Percentiles rank a stretch among this genome's conserved stretches.
phyloP scores from a whole-genome alignment of 2,113 vertebrate genomes.

The Gopherus flavomarginatus region DNA sequence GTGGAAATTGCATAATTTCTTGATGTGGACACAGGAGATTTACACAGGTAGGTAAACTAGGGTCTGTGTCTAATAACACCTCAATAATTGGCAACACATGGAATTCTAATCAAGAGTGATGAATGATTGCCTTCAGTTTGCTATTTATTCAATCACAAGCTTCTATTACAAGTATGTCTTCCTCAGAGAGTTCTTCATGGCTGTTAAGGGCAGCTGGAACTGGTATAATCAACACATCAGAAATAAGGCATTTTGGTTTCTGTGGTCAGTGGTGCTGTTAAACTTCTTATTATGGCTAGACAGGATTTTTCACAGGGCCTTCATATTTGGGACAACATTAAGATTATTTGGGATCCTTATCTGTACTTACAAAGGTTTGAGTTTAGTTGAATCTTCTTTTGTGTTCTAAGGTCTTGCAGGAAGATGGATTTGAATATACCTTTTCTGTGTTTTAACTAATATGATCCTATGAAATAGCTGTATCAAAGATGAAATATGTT shows the following conservation, averaged over 20 bases:
- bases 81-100: neutral
- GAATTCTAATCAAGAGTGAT: neutral
- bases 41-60: neutral
- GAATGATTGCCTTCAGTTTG: neutral
- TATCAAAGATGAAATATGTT: neutral
- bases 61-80: neutral
- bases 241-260: neutral
- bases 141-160: neutral
- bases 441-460: neutral
- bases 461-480: neutral
- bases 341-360: neutral
- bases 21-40: neutral
- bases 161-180: neutral
- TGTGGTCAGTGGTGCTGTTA: neutral
- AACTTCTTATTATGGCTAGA: neutral
- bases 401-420: neutral
- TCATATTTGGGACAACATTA: neutral
- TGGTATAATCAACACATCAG: neutral
- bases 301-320: neutral
- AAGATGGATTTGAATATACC: neutral
- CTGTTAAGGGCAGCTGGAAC: neutral
- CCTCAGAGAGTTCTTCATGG: fast-evolving
- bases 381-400: neutral
- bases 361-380: neutral
- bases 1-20: neutral